Percentiles rank a stretch among this genome's conserved stretches.
Conservation (phyloP, 2,113 vertebrate genomes). For the Varanus komodoensis region DNA sequence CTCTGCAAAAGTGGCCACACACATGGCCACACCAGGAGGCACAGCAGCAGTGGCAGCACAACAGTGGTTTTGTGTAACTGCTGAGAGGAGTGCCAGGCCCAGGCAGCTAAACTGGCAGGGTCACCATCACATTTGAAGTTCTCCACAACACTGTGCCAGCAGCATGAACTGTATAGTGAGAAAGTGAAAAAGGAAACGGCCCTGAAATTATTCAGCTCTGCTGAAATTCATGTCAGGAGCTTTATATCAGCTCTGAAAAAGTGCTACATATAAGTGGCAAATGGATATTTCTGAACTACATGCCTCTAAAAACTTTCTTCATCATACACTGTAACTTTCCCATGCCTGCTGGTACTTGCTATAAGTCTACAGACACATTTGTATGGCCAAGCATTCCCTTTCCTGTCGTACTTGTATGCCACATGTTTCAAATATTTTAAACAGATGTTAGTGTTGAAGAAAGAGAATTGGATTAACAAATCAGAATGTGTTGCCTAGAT, state of each 20-base stretch:
- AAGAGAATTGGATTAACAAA: neutral
- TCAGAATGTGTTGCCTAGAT: neutral
- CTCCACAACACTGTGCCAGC: too few relatives aligned
- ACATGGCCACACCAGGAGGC: too few relatives aligned
- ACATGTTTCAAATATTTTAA: neutral
- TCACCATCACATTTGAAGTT: too few relatives aligned
- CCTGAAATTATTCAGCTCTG: neutral
- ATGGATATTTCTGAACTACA: neutral
- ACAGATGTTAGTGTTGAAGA: neutral
- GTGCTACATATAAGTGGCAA: neutral
- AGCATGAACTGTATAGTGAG: too few relatives aligned
- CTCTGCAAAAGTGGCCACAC: too few relatives aligned
- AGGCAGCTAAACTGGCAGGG: too few relatives aligned
- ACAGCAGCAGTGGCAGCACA: too few relatives aligned
- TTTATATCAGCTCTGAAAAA: neutral
- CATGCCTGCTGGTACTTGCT: neutral
- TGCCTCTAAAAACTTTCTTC: neutral
- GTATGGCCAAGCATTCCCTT: neutral
- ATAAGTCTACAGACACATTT: neutral
- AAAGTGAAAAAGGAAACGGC: neutral
- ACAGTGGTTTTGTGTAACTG: too few relatives aligned
- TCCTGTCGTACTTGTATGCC: neutral
- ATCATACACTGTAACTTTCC: neutral
- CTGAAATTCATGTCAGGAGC: neutral
- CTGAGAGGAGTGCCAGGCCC: too few relatives aligned